Evolutionary conservation across 2,113 vertebrate species (phyloP).

Genomic region (Emberiza fucata): DNA sequence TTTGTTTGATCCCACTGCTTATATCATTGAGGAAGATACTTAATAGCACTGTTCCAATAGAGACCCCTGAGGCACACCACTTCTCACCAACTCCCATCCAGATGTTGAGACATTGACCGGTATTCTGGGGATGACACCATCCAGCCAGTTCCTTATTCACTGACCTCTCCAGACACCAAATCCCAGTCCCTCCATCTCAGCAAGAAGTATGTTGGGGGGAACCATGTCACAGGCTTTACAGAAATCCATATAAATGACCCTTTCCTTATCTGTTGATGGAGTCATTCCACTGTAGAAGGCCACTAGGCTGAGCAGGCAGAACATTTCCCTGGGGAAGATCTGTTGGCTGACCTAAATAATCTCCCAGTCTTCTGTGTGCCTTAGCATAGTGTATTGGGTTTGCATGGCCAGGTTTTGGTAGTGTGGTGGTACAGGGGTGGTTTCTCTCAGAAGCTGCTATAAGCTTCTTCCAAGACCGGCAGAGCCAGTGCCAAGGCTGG

Average conservation of each 20-base stretch:
- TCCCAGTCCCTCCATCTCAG: not conserved
- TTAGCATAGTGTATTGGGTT: too few relatives aligned
- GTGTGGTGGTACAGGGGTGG: not conserved
- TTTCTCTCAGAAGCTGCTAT: not conserved
- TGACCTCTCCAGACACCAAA: not conserved
- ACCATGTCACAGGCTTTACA: not conserved
- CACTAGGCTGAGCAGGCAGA: not conserved
- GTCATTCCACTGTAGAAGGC: not conserved
- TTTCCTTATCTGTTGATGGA: not conserved
- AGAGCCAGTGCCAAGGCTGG: not conserved
- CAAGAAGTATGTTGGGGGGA: fast-evolving
- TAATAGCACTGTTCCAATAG: not conserved
- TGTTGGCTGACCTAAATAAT: not conserved
- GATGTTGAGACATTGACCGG: not conserved
- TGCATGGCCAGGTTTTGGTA: not conserved
- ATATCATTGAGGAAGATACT: not conserved
- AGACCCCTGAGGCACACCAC: not conserved
- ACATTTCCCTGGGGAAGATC: not conserved
- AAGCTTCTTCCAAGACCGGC: not conserved
- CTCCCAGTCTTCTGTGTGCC: not conserved
- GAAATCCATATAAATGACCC: not conserved
- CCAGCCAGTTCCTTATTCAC: not conserved
- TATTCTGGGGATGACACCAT: fast-evolving
- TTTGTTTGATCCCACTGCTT: not conserved
- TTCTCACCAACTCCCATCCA: not conserved